A percentile compares a stretch with the other conserved stretches of the same genome.
These are phyloP conservation scores for Pseudorectes ferrugineus DNA, from an alignment of 2,113 vertebrate species.

Conservation along the genomic window DNA sequence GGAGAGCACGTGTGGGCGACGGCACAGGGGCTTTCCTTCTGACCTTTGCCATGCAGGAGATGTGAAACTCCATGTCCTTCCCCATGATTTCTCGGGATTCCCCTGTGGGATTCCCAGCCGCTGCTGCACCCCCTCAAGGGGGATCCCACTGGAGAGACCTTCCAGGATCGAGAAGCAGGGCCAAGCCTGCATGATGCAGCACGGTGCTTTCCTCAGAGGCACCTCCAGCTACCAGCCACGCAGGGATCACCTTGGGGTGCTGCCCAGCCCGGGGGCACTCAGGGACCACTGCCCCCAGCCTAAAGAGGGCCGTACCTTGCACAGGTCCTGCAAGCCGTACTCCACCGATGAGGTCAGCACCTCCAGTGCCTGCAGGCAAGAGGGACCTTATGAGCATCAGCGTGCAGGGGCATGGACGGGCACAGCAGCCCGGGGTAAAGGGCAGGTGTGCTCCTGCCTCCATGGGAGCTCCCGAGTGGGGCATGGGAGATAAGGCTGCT, in stretches of 20 bases:
- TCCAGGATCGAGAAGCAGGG: rapidly evolving
- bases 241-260: neutral
- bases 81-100: neutral
- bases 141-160: neutral
- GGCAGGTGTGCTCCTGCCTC: neutral
- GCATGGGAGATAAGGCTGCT: neutral
- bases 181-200: neutral
- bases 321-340: slow-evolving; percentile 74
- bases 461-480: rapidly evolving
- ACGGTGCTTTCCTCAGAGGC: rapidly evolving
- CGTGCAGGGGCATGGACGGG: rapidly evolving
- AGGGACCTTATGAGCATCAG: neutral
- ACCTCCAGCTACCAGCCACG: neutral
- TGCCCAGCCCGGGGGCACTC: rapidly evolving
- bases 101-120: rapidly evolving
- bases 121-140: neutral
- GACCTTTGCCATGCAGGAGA: neutral
- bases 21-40: neutral
- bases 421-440: neutral
- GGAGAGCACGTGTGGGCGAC: rapidly evolving
- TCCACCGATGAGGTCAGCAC: slow-evolving; percentile 77
- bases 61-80: neutral
- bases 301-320: slow-evolving; percentile 49
- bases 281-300: neutral
- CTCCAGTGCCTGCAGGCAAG: slow-evolving; percentile 69